phyloP scores from a whole-genome alignment of 2,888 invertebrate genomes.

The Ophion obscuratus region DNA sequence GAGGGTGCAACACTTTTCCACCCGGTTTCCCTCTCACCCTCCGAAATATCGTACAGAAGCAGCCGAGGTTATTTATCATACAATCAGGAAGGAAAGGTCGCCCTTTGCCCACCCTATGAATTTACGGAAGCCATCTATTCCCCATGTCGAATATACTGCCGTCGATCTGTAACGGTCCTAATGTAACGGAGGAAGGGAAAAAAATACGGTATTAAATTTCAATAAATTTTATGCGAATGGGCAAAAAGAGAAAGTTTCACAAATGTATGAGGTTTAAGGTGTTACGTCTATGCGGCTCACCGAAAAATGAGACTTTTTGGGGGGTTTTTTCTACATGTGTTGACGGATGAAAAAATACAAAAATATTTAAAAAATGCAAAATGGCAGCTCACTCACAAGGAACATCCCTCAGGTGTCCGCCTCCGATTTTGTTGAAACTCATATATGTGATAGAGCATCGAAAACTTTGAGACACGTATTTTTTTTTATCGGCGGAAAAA shows the following conservation, averaged over 20 bases:
- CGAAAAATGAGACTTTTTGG: too few species aligned
- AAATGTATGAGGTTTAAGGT: not conserved
- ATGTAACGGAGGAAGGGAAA: not conserved
- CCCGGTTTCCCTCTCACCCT: constrained; percentile 9
- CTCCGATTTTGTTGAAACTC: too few species aligned
- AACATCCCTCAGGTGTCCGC: too few species aligned
- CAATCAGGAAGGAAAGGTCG: constrained; percentile 63
- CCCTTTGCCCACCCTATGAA: constrained; percentile 42
- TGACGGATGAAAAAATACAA: too few species aligned
- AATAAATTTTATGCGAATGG: constrained; percentile 15
- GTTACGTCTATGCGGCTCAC: too few species aligned
- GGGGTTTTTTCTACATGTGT: too few species aligned
- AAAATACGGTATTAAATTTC: constrained; percentile 10
- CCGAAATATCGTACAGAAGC: constrained; percentile 52
- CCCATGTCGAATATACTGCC: constrained; percentile 22
- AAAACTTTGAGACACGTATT: too few species aligned
- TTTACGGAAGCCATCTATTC: constrained; percentile 60
- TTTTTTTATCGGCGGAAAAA: too few species aligned
- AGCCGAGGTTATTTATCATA: constrained; percentile 61
- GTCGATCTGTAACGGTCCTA: constrained; percentile 42
- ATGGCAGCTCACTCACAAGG: too few species aligned
- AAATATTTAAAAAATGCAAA: too few species aligned
- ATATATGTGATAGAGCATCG: too few species aligned
- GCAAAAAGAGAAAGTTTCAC: not conserved
- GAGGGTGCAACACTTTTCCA: constrained; percentile 26